Evolutionary conservation across 2,888 invertebrate genomes (phyloP), one percentile per base, ranked within the genome.

Genomic region (Cheilosia soror): DNA sequence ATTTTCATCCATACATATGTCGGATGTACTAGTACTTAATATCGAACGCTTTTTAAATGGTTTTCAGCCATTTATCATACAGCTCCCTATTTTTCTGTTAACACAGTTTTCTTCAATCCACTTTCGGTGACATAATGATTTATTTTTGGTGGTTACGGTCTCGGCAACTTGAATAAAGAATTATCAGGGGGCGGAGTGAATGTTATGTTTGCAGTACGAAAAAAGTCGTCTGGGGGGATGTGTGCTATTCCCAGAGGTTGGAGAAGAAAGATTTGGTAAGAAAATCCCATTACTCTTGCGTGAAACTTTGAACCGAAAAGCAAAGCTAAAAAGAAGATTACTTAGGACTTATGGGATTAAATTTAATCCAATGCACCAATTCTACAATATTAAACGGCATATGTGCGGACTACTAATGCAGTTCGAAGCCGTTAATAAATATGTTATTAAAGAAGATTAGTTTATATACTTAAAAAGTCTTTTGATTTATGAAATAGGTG

Each of bases 121-220:
- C 55, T 71, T 71, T 81, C 42, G 75, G 55, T 82, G 81, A 82
- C 77, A 76, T 71, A 55, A 81, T 81, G 81, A 81, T 81, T 77
- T 82, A 82, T 76, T 60, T 82, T 76, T 60, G 63, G 57, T 76
- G 75, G 62, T 75, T 75, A 31, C 73, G 53, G 65, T 40, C 27
- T 44, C 27, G 33, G 31, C 44, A 75, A 75, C 53, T 51, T 53
- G 29, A 37, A 51, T 62, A 51, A 71, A 15, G 60, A 42, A 60
- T 29, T 13, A 13, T 20, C 15, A 15, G 20, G 29, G 51, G 71
- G 11, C 7, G 51, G 29, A 40, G 40, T 13, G 25, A 53, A 42
- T 53, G 49, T 15, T 25, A 31, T 60, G 60, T 60, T 29, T 42
- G 20, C 29, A 27, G 15, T 31, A 29, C 11, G 27, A 27, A 27